Percentiles rank a stretch among this genome's conserved stretches.
Conservation (phyloP, 1,140 invertebrate species). For the Thaumetopoea pityocampa region DNA sequence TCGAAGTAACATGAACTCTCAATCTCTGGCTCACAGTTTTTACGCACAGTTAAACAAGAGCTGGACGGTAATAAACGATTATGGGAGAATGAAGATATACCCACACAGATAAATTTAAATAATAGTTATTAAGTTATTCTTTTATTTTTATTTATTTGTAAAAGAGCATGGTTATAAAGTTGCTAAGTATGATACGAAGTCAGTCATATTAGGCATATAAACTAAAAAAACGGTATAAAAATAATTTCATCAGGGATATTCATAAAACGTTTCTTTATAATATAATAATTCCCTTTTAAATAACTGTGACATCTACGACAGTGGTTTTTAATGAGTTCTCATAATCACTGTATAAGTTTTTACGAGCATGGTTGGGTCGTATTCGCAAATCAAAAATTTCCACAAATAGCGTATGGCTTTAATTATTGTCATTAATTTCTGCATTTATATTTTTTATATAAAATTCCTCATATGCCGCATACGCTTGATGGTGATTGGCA, state of each 20-base stretch:
- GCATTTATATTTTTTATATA: constrained; percentile 21
- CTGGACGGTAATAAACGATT: constrained; percentile 69
- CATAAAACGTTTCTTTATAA: too few relatives aligned
- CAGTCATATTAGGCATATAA: too few relatives aligned
- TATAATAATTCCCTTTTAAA: constrained; percentile 12
- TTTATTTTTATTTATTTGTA: neutral
- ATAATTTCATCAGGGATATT: too few relatives aligned
- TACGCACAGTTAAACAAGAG: constrained; percentile 65
- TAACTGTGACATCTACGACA: constrained; percentile 44
- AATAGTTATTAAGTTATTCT: neutral
- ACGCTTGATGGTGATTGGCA: constrained; percentile 37
- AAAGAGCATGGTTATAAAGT: too few relatives aligned
- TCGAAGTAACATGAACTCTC: constrained; percentile 69
- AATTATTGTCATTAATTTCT: constrained; percentile 40
- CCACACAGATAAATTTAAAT: constrained; percentile 35
- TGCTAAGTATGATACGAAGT: too few relatives aligned
- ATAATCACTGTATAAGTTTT: constrained; percentile 36
- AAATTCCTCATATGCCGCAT: constrained; percentile 22
- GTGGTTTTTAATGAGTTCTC: constrained; percentile 46
- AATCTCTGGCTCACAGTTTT: constrained; percentile 69
- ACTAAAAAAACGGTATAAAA: too few relatives aligned
- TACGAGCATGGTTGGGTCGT: constrained; percentile 40
- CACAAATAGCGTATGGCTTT: constrained; percentile 21
- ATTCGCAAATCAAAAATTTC: constrained; percentile 33
- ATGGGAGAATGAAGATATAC: constrained; percentile 59